Evolutionary conservation across 2,888 invertebrate species (phyloP), one percentile per base, ranked within the genome.

Genomic region (Oligia latruncula): DNA sequence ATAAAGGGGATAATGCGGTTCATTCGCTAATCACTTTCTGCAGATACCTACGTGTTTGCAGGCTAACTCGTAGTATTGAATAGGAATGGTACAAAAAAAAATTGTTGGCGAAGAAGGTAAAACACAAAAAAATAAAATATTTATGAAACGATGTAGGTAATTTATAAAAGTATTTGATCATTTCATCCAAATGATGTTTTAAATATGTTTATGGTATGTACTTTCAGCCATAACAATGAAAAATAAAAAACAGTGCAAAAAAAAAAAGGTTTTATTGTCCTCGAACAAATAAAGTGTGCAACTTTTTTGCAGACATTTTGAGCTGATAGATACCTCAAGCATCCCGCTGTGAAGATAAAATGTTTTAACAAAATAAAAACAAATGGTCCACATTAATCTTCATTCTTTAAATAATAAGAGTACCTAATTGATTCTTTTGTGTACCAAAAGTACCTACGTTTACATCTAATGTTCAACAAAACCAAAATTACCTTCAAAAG

Each of bases 1-100:
- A 89, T 60, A 13, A n/a, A 89, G 85, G 78, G 78, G 74, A 80
- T 82, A 79, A 82, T 82, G 23, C 60, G 62, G n/a, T 58, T 29
- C n/a, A 52, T 23, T 46, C 8, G 4, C 60, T 75, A 62, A 71
- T 68, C 70, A 52, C 58, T 49, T 81, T 58, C 6, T 58, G 35
- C 68, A 13, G 1, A 0, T 43, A 17, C 17, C 2, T 43, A 46
- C 46, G 17, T 13, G 43, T 49, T 75, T 40, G 40, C 49, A 65
- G 11, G 5, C 40, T 29, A 8, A 58, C 60, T n/a, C 8, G 13
- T 29, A 46, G n/a, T 8, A 11, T 35, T 43, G 0, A 46, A 74
- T 67, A 23, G 3, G 6, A 71, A n/a, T 43, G n/a, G 15, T 29
- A 23, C 9, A 4, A 65, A 49, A 43, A 43, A 4, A 80, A 67